Evolutionary conservation across 2,113 vertebrate species (phyloP).

Genomic region (Perca schrenkii): DNA sequence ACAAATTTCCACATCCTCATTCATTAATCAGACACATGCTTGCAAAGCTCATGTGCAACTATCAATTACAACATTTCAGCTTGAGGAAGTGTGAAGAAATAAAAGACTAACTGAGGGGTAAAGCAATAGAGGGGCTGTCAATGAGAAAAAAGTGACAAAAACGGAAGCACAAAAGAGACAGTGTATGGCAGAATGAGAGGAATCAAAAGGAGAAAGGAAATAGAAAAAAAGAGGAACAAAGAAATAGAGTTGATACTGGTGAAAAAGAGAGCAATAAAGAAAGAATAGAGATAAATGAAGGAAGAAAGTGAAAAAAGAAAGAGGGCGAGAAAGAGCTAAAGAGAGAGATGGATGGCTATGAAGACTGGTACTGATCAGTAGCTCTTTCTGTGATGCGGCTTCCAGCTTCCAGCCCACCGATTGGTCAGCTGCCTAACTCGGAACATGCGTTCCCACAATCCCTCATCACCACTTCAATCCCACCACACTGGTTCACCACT

Average conservation of each 20-base stretch:
- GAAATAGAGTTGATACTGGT: conserved; percentile 11
- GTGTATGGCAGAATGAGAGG: not conserved
- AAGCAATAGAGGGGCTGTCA: not conserved
- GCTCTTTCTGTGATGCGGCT: conserved; percentile 83
- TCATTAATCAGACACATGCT: conserved; percentile 15
- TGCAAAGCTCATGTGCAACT: not conserved
- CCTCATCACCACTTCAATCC: conserved; percentile 86
- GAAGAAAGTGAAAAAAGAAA: conserved; percentile 42
- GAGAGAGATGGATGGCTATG: conserved; percentile 66
- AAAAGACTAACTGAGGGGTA: not conserved
- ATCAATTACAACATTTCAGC: not conserved
- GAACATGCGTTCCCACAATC: conserved; percentile 87
- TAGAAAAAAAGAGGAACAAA: not conserved
- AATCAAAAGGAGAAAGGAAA: not conserved
- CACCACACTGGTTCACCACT: conserved; percentile 84
- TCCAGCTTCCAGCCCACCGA: conserved; percentile 80
- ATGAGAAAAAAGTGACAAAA: not conserved
- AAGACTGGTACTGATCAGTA: conserved; percentile 84
- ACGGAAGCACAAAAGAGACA: not conserved
- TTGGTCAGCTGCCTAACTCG: conserved; percentile 83
- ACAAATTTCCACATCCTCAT: not conserved
- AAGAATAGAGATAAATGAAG: conserved; percentile 47
- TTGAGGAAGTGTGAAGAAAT: not conserved
- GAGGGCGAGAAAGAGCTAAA: conserved; percentile 60
- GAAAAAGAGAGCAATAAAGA: conserved; percentile 10